Base-by-base conservation (phyloP, 2,113 vertebrate species). In the Eublepharis macularius region DNA sequence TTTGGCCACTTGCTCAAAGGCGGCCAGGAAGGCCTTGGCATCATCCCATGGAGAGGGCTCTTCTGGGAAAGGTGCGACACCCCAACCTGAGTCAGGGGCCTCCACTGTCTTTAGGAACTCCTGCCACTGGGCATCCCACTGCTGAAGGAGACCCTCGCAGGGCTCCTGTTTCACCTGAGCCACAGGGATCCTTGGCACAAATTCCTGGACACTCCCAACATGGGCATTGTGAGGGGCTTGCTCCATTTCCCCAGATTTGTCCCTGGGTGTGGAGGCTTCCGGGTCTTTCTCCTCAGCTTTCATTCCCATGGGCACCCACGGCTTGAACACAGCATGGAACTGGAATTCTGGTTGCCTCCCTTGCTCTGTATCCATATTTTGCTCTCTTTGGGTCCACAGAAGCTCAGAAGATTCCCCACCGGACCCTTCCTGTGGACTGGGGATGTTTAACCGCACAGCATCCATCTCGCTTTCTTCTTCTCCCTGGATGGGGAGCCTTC, bases 1-100 rank as follows among this genome's bases (percentile, higher is more conserved):
- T 14, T 80, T 2, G 32, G 76, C 83, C 66, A 85, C 83, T 45
- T 85, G 32, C 41, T 85, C 83, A 6, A 80, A 85, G 76, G 76
- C 72, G 26, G 54, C 83, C 32, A 85, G n/a, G 9, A 85, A 78
- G 51, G 51, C 76, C 76, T 78, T 57, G 19, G 51, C 2, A 3
- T 78, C 76, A 2, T 78, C 76, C 76, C 76, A 78, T 0, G 76
- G 76, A 3, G 76, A 2, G 11, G 76, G 34, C 34, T 78, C 76
- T 57, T 60, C 76, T 1, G 11, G 32, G n/a, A 77, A 11, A 9
- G 9, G 51, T 21, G 34, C 19, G 9, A 57, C 24, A 5, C 4
- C 76, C 76, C 51, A 14, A 12, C 34, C 19, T 2, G 12, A 26
- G 51, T 39, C 34, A 24, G 51, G 76, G 21, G 76, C 54, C 76